Evolutionary conservation across 2,797 vertebrate species (phyloP).

Genomic region (Aldrovandia affinis): DNA sequence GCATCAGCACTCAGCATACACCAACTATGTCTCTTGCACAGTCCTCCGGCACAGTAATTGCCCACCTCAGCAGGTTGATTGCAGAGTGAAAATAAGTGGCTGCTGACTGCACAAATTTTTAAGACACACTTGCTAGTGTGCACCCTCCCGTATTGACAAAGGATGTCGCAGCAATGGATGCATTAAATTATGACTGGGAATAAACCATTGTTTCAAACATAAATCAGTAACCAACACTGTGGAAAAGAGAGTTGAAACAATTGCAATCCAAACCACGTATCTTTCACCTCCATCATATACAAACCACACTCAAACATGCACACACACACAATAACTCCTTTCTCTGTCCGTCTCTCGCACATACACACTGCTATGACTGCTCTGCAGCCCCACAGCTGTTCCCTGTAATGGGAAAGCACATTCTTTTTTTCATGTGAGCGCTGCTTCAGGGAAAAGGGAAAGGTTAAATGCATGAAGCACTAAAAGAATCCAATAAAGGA

Average conservation of each 20-base stretch:
- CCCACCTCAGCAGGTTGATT: too few species aligned
- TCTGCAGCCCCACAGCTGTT: not conserved
- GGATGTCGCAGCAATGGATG: not conserved
- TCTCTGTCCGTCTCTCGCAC: not conserved
- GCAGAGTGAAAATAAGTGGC: too few species aligned
- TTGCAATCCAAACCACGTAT: not conserved
- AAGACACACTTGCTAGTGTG: not conserved
- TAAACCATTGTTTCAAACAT: not conserved
- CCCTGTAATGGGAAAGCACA: slow-evolving; percentile 15
- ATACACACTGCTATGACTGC: not conserved
- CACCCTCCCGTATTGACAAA: not conserved
- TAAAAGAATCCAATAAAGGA: slow-evolving; percentile 33
- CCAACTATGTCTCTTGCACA: too few species aligned
- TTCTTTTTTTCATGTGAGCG: not conserved
- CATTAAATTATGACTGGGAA: not conserved
- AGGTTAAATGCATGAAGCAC: slow-evolving; percentile 35
- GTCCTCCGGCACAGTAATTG: too few species aligned
- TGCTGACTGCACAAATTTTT: too few species aligned
- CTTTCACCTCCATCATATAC: too few species aligned
- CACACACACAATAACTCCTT: too few species aligned
- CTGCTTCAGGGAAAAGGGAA: slow-evolving; percentile 27
- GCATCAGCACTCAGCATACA: not conserved
- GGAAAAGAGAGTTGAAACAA: not conserved
- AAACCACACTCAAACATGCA: not conserved
- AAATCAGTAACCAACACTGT: not conserved